Base-by-base conservation (phyloP, 1,140 invertebrate genomes). In the Gonioctena quinquepunctata region DNA sequence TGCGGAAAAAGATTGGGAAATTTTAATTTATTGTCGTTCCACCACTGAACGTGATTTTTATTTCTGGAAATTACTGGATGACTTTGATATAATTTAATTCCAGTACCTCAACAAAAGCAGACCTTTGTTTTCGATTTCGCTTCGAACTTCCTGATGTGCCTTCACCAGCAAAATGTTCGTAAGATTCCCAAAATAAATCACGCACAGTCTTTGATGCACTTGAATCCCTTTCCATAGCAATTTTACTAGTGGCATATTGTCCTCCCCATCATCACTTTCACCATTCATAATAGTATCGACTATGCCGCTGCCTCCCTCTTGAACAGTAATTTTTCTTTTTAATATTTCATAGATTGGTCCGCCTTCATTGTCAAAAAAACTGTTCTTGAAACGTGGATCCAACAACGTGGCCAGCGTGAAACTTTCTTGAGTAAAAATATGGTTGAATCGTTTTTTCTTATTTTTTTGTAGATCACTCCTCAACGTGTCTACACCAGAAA, bases 351-450 rank as follows among this genome's bases (percentile, higher is more conserved):
- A 19, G 16, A 54, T 54, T 54, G 16, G 16, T 54, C 21, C 16
- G 28, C 28, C 28, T 50, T 64, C 33, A 18, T 48, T 50, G 21
- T 57, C 49, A n/a, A 68, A 59, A 68, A 68, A 68, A 13, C 50
- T 57, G 7, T 13, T 19, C 25, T 61, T 68, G 21, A 60, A 68
- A 25, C 67, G 27, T 23, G 59, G 67, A 23, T 65, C 68, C 4
- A 69, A 26, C 18, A 65, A 54, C 19, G 68, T 69, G 21, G 68
- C 60, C n/a, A 70, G 16, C 13, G 22, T 19, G 19, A 28, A 70
- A 5, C n/a, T 21, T 48, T 65, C 16, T 21, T 62, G 16, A 21
- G 60, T 26, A 21, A n/a, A 18, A 21, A 54, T 48, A 16, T 48
- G 11, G 23, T 63, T 49, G 25, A 69, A 69, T 13, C 62, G 21